Percentiles rank a stretch among this genome's conserved stretches.
Conservation (phyloP, 2,797 vertebrate genomes). For the Lepilemur ruficaudatus region DNA sequence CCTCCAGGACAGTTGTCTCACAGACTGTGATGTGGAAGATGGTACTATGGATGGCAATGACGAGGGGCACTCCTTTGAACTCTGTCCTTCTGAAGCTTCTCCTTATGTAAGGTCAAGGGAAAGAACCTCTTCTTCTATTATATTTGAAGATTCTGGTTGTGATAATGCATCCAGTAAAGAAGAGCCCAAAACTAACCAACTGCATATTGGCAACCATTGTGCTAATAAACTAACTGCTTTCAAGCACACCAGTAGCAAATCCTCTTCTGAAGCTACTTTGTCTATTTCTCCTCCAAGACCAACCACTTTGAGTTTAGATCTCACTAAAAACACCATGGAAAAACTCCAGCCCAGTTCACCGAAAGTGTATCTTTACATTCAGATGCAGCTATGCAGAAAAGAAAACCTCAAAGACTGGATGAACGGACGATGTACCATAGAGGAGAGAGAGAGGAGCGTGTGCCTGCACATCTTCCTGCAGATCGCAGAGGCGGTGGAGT, state of each 20-base stretch:
- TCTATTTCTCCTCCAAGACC: constrained; percentile 90
- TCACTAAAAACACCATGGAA: constrained; percentile 84
- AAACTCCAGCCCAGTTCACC: constrained; percentile 91
- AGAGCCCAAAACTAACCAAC: constrained; percentile 70
- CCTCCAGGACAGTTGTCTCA: constrained; percentile 91
- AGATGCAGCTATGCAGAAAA: constrained; percentile 99
- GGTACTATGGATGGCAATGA: constrained; percentile 84
- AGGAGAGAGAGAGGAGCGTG: constrained; percentile 91
- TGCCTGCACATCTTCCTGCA: constrained; percentile 97
- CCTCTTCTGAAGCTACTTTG: constrained; percentile 80
- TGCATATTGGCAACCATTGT: constrained; percentile 59
- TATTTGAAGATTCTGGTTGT: constrained; percentile 98
- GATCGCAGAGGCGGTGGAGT: constrained; percentile 97
- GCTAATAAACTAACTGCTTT: constrained; percentile 71
- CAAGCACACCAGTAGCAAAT: constrained; percentile 72
- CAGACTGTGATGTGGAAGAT: constrained; percentile 88
- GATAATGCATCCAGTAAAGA: constrained; percentile 89
- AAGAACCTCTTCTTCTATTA: constrained; percentile 97
- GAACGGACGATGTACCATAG: constrained; percentile 90
- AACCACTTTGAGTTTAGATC: constrained; percentile 90
- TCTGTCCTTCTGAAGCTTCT: constrained; percentile 84
- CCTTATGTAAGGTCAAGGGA: constrained; percentile 85
- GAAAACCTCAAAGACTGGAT: constrained; percentile 99
- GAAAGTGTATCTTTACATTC: constrained; percentile 98
- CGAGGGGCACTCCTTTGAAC: constrained; percentile 87